Evolutionary conservation across 2,888 invertebrate species (phyloP).

Genomic region (Volucella bombylans): DNA sequence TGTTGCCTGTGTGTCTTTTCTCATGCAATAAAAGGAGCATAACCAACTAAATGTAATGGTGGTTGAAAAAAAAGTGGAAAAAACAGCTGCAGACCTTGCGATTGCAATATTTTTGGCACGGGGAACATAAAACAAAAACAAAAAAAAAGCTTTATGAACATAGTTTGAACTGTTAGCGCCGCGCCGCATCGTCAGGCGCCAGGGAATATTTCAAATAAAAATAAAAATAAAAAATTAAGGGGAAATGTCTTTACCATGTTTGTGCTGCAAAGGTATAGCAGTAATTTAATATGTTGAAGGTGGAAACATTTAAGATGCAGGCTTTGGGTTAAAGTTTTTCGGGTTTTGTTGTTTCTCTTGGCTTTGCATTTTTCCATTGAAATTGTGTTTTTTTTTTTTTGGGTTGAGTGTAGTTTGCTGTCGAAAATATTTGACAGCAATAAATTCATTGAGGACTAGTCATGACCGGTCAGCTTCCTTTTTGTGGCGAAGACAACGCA

Average conservation of each 20-base stretch:
- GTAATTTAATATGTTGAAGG: slow-evolving; percentile 7
- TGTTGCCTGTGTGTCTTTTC: too few species aligned
- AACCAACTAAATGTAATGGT: slow-evolving; percentile 22
- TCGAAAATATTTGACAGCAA: too few species aligned
- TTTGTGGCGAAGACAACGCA: too few species aligned
- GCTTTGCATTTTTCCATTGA: neutral
- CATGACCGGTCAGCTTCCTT: too few species aligned
- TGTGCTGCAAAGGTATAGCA: slow-evolving; percentile 13
- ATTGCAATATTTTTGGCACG: slow-evolving; percentile 57
- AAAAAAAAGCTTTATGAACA: slow-evolving; percentile 27
- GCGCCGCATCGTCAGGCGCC: slow-evolving; percentile 46
- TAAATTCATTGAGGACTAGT: too few species aligned
- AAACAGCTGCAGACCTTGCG: slow-evolving; percentile 69
- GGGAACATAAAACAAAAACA: slow-evolving; percentile 27
- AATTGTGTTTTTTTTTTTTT: too few species aligned
- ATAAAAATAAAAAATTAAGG: slow-evolving; percentile 40
- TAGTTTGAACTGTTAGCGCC: neutral
- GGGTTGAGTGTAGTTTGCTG: too few species aligned
- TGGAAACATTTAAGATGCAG: neutral
- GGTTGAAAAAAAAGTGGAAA: slow-evolving; percentile 52
- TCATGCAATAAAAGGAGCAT: slow-evolving; percentile 28
- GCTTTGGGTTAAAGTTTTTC: neutral
- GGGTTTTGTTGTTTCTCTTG: neutral
- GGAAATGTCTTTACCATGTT: slow-evolving; percentile 41
- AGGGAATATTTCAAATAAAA: neutral